These are phyloP conservation scores for Sebastes miniatus DNA, from an alignment of 2,797 vertebrate genomes.

Conservation along the genomic window DNA sequence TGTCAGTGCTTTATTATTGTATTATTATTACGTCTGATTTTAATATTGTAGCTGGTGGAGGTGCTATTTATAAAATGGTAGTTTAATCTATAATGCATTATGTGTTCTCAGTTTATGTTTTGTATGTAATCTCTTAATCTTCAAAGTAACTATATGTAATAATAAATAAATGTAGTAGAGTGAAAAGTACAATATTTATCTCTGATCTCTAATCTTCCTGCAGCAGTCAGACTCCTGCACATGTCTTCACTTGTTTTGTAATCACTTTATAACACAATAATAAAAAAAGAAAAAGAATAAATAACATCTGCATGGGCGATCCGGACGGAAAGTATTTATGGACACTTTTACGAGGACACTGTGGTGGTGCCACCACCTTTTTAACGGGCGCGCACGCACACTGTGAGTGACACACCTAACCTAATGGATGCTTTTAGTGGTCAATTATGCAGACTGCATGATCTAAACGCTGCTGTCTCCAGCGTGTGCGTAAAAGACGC, in stretches of 20 bases:
- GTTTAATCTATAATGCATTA: background rate
- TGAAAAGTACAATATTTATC: background rate
- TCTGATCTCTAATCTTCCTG: background rate
- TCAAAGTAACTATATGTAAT: too few relatives aligned
- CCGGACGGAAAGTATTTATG: conserved; percentile 34
- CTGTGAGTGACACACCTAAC: conserved; percentile 38
- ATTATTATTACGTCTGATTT: background rate
- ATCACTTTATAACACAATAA: too few relatives aligned
- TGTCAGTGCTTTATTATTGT: too few relatives aligned
- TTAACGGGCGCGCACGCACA: background rate
- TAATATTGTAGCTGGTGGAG: background rate
- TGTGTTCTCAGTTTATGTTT: background rate
- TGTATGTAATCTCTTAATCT: background rate
- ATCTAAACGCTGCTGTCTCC: background rate
- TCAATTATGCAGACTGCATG: conserved; percentile 32
- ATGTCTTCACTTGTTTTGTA: too few relatives aligned
- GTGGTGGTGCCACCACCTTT: conserved; percentile 40
- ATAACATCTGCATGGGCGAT: conserved; percentile 25
- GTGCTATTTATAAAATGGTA: background rate
- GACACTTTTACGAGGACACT: conserved; percentile 31
- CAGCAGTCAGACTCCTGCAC: too few relatives aligned
- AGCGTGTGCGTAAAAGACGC: conserved; percentile 34
- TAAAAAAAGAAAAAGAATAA: background rate
- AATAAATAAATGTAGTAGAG: background rate
- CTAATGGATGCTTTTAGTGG: conserved; percentile 47